Base-by-base conservation (phyloP, 2,113 vertebrate genomes). In the Picathartes gymnocephalus region DNA sequence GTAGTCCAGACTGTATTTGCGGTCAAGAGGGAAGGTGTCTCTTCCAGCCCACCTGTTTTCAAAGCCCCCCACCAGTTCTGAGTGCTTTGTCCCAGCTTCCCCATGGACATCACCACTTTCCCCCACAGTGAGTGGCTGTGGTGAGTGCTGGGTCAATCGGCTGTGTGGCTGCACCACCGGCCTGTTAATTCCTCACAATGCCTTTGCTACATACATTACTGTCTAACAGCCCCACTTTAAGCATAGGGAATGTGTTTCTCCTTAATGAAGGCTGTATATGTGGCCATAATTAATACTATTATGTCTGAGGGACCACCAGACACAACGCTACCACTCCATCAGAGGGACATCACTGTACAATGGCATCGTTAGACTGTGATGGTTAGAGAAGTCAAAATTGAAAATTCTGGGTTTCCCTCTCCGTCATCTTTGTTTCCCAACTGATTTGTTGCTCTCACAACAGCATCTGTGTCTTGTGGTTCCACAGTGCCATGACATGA, bases 81-180 rank as follows among this genome's bases (percentile, higher is more conserved):
- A 73, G 20, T 30, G 27, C 20, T 81, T 69, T 57, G 13, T 56
- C 57, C 21, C 53, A 82, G 24, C 7, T 44, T 44, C 53, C 35
- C 22, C 11, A 1, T 3, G 25, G 31, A 19, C 39, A 31, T 77
- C 53, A 44, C 25, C 31, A 40, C 27, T 23, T 28, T 11, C 3
- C 4, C 10, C 25, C 4, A 3, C 0, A 0, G 23, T 4, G 2
- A 9, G 22, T 47, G 42, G 5, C 25, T 61, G 25, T 48, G 31
- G 17, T 73, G 31, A 21, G 3, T 31, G n/a, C 17, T 54, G 40
- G 13, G 33, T n/a, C 28, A n/a, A 15, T 11, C 48, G 11, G 5
- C 8, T 58, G 2, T 13, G 28, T 50, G 39, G 27, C 61, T 90
- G 57, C 33, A 22, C 18, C 54, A 27, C 11, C 1, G 0, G 3